Percentiles rank a stretch among this genome's conserved stretches.
These are phyloP conservation scores for Axis porcinus DNA, from an alignment of 2,113 vertebrate species.

Conservation along the genomic window DNA sequence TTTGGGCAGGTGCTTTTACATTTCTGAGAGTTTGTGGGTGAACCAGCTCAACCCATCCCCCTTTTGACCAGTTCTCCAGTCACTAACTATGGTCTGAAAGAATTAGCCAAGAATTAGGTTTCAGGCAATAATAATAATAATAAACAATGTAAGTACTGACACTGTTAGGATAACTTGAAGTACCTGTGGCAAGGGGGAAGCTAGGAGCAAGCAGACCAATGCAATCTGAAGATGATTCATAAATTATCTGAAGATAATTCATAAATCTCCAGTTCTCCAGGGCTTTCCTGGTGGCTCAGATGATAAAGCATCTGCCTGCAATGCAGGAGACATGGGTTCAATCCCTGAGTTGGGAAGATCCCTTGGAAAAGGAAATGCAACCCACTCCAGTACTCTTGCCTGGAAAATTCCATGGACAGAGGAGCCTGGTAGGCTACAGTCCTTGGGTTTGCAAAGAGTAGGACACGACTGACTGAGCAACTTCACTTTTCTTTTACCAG, in stretches of 20 bases:
- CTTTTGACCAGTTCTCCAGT: background rate
- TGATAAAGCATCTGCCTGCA: background rate
- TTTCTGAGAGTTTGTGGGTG: background rate
- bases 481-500: background rate
- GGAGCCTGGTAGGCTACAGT: background rate
- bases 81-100: background rate
- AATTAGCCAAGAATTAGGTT: background rate
- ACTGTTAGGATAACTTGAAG: background rate
- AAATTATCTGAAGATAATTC: background rate
- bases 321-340: background rate
- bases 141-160: background rate
- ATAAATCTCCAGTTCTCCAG: background rate
- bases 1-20: background rate
- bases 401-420: background rate
- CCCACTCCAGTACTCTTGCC: background rate
- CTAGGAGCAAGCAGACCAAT: background rate
- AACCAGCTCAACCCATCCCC: background rate
- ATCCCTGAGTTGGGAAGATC: background rate
- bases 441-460: background rate
- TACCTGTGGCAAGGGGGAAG: background rate
- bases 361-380: background rate
- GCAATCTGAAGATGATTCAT: background rate
- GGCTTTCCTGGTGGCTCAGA: background rate
- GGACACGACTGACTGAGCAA: background rate
- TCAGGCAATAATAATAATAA: background rate